These are phyloP conservation scores for Emydocephalus ijimae DNA, from an alignment of 2,113 vertebrate species.

Conservation along the genomic window DNA sequence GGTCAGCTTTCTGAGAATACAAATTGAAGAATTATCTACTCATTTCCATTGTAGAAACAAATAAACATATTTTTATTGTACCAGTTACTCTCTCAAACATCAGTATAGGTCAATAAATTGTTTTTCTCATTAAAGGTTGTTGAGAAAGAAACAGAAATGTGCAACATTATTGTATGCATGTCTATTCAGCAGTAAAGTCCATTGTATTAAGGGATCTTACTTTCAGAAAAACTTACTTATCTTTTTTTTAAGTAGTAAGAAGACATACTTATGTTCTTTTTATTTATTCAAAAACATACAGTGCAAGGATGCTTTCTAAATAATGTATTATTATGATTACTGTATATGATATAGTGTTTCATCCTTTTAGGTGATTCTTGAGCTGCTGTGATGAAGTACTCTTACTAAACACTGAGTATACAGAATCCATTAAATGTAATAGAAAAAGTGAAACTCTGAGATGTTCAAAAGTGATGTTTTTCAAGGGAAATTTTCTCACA, in stretches of 20 bases:
- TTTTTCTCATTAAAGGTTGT: background rate
- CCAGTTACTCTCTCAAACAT: background rate
- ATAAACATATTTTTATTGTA: background rate
- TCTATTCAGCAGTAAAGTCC: background rate
- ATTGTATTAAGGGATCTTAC: background rate
- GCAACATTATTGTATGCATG: background rate
- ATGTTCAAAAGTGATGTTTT: background rate
- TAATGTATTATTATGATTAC: background rate
- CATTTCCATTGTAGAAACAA: slow-evolving; percentile 2
- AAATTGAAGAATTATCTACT: slow-evolving; percentile 26
- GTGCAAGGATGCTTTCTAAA: background rate
- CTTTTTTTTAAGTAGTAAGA: background rate
- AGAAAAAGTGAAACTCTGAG: background rate
- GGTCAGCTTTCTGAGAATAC: slow-evolving; percentile 87
- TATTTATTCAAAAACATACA: background rate
- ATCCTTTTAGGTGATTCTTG: background rate
- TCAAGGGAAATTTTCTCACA: background rate
- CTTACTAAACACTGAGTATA: background rate
- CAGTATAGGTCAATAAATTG: rapidly evolving
- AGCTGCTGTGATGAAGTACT: background rate
- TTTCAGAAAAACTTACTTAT: background rate
- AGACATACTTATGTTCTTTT: background rate
- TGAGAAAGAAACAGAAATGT: background rate
- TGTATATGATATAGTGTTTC: rapidly evolving
- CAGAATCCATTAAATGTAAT: rapidly evolving